Evolutionary conservation across 2,888 invertebrate genomes (phyloP).

Genomic region (Agonopterix heracliana): DNA sequence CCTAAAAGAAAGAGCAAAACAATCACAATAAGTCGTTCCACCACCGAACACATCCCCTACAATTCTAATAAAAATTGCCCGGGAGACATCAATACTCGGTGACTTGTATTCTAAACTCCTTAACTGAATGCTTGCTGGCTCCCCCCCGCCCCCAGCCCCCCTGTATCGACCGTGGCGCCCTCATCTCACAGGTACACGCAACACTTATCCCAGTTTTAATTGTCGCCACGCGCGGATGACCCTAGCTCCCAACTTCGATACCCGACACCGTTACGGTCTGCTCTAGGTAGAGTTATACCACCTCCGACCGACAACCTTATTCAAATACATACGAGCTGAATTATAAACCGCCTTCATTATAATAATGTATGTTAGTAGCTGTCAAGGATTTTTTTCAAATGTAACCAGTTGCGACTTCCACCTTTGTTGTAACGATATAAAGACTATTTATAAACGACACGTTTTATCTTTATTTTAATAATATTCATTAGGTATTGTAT

Average conservation of each 20-base stretch:
- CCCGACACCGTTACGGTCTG: constrained; percentile 28
- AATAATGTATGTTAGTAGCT: neutral
- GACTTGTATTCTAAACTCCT: constrained; percentile 70
- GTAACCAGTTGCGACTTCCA: neutral
- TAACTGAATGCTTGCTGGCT: constrained; percentile 53
- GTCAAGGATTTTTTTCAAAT: neutral
- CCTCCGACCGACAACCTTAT: constrained; percentile 27
- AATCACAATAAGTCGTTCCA: constrained; percentile 23
- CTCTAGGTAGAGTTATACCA: constrained; percentile 8
- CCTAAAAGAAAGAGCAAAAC: constrained; percentile 7
- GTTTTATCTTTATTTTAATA: neutral
- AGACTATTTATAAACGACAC: constrained; percentile 1
- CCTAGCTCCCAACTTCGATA: constrained; percentile 38
- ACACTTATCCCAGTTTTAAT: constrained; percentile 75
- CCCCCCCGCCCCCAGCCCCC: constrained; percentile 38
- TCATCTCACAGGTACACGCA: constrained; percentile 65
- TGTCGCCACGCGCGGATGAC: constrained; percentile 73
- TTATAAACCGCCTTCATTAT: constrained; percentile 16
- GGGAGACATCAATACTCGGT: constrained; percentile 59
- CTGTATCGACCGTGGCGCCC: constrained; percentile 70
- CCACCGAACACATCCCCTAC: constrained; percentile 17
- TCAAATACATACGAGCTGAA: constrained; percentile 24
- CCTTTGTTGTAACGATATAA: neutral
- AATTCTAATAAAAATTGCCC: constrained; percentile 39
- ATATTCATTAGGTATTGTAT: too few relatives aligned